These are phyloP conservation scores for Hemicrepidius hirtus DNA, from an alignment of 2,888 invertebrate species.

Conservation along the genomic window DNA sequence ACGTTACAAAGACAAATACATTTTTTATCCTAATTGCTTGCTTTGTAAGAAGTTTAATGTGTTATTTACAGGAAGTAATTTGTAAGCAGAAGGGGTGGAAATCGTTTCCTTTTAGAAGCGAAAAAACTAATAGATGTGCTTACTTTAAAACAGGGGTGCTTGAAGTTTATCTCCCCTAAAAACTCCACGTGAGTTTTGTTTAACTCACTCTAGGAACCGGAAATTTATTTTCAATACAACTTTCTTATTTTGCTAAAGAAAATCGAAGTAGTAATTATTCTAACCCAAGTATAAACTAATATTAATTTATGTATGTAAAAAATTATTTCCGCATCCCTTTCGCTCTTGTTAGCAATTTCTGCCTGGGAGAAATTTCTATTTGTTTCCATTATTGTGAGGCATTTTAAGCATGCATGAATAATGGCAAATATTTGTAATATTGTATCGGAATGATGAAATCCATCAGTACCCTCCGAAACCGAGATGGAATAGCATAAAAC, in stretches of 20 bases:
- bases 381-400: constrained; percentile 9
- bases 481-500: constrained; percentile 14
- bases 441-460: constrained; percentile 17
- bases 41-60: constrained; percentile 42
- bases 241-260: not conserved
- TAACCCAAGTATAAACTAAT: no score
- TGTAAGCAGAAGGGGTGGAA: constrained; percentile 44
- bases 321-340: no score
- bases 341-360: not conserved
- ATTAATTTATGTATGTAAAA: no score
- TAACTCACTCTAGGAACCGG: constrained; percentile 26
- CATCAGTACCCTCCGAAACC: not conserved
- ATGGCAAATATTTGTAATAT: constrained; percentile 17
- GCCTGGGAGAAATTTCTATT: not conserved
- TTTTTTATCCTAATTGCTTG: constrained; percentile 41
- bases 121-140: constrained; percentile 43
- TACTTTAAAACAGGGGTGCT: constrained; percentile 37
- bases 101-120: constrained; percentile 42
- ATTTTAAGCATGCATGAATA: constrained; percentile 21
- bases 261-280: not conserved
- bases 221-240: constrained; percentile 19
- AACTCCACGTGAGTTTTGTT: constrained; percentile 34
- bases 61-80: constrained; percentile 44
- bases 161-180: constrained; percentile 37
- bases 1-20: constrained; percentile 37